A percentile compares a stretch with the other conserved stretches of the same genome.
These are phyloP conservation scores for Falcunculus frontatus DNA, from an alignment of 2,113 vertebrate species.

Conservation along the genomic window DNA sequence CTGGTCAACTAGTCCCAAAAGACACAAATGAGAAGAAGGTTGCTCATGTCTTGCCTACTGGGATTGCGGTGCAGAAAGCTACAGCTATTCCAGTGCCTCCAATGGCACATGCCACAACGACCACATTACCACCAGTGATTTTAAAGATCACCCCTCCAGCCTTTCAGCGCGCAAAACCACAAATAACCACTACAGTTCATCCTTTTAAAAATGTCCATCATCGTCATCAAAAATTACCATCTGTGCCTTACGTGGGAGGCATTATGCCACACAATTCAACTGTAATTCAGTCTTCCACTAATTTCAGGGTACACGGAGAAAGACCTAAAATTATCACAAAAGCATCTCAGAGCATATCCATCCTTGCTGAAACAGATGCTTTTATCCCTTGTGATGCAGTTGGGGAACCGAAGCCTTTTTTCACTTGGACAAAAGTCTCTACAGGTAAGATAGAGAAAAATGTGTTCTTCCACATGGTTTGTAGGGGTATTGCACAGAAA, in stretches of 20 bases:
- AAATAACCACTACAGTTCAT: not conserved
- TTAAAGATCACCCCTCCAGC: not conserved
- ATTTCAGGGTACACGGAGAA: slow-evolving; percentile 38
- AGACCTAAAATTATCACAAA: slow-evolving; percentile 76
- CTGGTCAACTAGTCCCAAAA: not conserved
- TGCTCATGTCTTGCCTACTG: not conserved
- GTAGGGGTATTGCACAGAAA: not conserved
- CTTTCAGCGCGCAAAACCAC: not conserved
- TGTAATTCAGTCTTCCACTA: slow-evolving; percentile 18
- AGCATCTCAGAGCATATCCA: slow-evolving; percentile 64
- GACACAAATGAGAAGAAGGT: not conserved
- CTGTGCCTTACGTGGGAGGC: slow-evolving; percentile 20
- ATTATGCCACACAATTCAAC: not conserved
- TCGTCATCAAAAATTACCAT: not conserved
- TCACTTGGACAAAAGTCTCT: slow-evolving; percentile 88
- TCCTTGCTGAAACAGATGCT: slow-evolving; percentile 77
- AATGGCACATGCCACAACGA: not conserved
- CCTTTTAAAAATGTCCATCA: slow-evolving; percentile 19
- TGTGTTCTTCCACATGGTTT: fast-evolving
- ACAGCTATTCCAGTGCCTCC: not conserved
- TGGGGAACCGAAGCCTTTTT: slow-evolving; percentile 80
- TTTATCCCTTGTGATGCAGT: slow-evolving; percentile 80
- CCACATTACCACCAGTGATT: not conserved
- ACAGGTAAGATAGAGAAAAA: slow-evolving; percentile 74
- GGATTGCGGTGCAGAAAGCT: not conserved